A percentile compares a stretch with the other conserved stretches of the same genome.
Evolutionary conservation across 1,140 invertebrate genomes (phyloP).

Genomic region (Mycetomoellerius zeteki): DNA sequence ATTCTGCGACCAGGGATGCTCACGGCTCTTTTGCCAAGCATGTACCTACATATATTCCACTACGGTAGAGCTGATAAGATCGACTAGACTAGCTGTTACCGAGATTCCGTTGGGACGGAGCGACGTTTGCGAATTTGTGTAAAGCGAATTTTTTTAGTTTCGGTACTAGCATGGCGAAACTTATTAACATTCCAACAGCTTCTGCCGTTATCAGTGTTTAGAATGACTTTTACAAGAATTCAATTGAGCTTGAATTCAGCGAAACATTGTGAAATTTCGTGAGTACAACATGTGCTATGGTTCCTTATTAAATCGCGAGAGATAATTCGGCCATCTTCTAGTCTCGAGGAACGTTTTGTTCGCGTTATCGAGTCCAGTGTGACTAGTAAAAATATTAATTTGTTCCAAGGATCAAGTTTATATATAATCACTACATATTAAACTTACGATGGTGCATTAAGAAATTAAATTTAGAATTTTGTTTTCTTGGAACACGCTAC

Average conservation of each 20-base stretch:
- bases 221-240: conserved; percentile 3
- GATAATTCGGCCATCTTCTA: conserved; percentile 16
- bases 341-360: background rate
- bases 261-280: conserved; percentile 23
- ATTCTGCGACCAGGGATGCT: background rate
- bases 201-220: conserved; percentile 16
- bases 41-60: background rate
- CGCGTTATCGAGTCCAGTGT: background rate
- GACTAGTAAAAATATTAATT: conserved; percentile 16
- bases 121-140: background rate
- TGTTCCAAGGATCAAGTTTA: background rate
- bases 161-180: background rate
- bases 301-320: conserved; percentile 24
- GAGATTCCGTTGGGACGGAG: background rate
- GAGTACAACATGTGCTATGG: background rate
- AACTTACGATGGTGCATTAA: background rate
- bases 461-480: background rate
- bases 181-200: conserved; percentile 36
- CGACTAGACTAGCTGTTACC: background rate
- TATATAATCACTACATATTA: conserved; percentile 10
- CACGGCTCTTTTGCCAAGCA: background rate
- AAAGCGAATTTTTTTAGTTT: background rate
- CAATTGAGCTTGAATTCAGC: background rate
- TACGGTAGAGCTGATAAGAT: conserved; percentile 2
- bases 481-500: background rate